Percentiles rank a stretch among this genome's conserved stretches.
Evolutionary conservation across 2,888 invertebrate genomes (phyloP).

Genomic region (Metopia argyrocephala): DNA sequence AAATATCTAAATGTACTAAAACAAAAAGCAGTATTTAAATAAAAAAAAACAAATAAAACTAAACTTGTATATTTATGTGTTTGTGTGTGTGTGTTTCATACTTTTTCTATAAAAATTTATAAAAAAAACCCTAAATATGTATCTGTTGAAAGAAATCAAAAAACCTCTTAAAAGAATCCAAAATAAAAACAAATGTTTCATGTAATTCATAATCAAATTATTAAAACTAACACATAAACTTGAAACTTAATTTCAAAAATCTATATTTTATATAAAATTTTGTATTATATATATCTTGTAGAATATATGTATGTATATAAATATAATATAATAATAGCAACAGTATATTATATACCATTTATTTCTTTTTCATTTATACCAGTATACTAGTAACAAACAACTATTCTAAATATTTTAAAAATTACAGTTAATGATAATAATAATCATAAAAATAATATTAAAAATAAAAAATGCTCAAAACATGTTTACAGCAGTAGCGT

Average conservation of each 20-base stretch:
- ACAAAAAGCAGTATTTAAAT: not conserved
- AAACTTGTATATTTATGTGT: not conserved
- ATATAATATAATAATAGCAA: no score
- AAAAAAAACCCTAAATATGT: not conserved
- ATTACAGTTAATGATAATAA: not conserved
- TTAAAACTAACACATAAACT: no score
- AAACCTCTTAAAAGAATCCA: not conserved
- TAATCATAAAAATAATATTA: conserved; percentile 5
- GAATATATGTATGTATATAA: no score
- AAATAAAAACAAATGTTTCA: not conserved
- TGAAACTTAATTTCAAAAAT: no score
- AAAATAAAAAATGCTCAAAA: not conserved
- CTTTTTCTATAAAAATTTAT: not conserved
- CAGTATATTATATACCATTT: no score
- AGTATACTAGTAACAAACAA: conserved; percentile 6
- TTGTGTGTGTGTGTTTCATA: not conserved
- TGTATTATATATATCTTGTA: no score
- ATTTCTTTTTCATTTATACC: no score
- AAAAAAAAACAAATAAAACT: not conserved
- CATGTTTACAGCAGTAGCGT: not conserved
- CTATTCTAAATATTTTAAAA: conserved; percentile 9
- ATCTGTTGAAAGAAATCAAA: not conserved
- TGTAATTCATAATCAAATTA: no score
- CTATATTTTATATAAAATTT: no score
- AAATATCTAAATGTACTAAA: not conserved